Conservation (phyloP, 2,113 vertebrate species). For the Hyperopisus bebe region DNA sequence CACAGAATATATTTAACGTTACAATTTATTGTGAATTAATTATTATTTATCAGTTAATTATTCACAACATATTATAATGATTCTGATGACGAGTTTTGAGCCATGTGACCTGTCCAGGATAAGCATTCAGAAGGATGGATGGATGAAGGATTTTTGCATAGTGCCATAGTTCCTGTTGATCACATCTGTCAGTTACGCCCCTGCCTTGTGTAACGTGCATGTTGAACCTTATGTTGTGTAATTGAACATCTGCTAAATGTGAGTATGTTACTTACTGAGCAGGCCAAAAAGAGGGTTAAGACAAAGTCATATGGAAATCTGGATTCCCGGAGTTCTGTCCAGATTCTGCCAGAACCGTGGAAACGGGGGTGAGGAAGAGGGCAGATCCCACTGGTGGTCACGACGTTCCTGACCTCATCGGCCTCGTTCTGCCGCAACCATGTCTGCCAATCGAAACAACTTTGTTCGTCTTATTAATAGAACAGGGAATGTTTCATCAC, state of each 20-base stretch:
- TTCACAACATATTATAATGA: neutral
- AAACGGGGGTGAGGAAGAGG: neutral
- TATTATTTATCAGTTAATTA: neutral
- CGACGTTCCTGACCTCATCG: neutral
- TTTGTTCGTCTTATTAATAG: neutral
- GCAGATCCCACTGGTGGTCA: neutral
- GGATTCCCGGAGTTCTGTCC: neutral
- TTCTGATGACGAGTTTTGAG: neutral
- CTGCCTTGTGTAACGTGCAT: neutral
- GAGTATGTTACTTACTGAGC: neutral
- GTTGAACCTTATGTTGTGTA: neutral
- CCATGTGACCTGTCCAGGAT: neutral
- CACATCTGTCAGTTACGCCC: neutral
- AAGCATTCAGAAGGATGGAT: neutral
- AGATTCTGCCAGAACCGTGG: neutral
- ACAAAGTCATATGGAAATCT: neutral
- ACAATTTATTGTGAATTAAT: neutral
- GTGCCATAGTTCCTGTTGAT: neutral
- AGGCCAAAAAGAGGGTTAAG: neutral
- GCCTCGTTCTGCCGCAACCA: neutral
- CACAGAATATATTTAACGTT: neutral
- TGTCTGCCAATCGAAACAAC: neutral
- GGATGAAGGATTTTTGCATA: neutral
- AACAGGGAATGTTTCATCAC: neutral
- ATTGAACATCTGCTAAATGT: neutral